These are phyloP conservation scores for Selenia dentaria DNA, from an alignment of 2,888 invertebrate species.

Conservation along the genomic window DNA sequence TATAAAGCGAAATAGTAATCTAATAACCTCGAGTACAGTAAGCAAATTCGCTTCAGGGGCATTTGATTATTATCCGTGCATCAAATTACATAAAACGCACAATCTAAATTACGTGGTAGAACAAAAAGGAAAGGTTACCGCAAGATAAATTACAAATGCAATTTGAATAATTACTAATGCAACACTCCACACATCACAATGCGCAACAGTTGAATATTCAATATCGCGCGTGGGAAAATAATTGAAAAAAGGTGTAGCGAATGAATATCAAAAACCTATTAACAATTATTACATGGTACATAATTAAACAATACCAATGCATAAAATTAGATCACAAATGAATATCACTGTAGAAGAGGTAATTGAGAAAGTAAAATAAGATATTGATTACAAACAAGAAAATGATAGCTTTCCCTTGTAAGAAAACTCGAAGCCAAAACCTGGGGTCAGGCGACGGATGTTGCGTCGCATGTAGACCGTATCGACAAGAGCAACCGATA, in stretches of 20 bases:
- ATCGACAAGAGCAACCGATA: conserved; percentile 74
- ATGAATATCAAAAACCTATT: conserved; percentile 36
- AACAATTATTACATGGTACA: conserved; percentile 44
- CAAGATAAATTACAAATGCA: conserved; percentile 50
- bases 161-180: conserved; percentile 69
- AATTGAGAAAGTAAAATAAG: conserved; percentile 25
- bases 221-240: conserved; percentile 65
- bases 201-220: conserved; percentile 60
- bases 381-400: conserved; percentile 42
- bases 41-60: conserved; percentile 16
- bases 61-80: conserved; percentile 29
- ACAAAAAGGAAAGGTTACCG: conserved; percentile 55
- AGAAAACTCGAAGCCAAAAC: conserved; percentile 58
- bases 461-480: conserved; percentile 75
- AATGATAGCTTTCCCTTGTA: conserved; percentile 47
- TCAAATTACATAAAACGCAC: conserved; percentile 30
- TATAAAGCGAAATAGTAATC: background rate
- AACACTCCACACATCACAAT: conserved; percentile 49
- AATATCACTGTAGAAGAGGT: conserved; percentile 1
- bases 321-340: background rate
- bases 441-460: conserved; percentile 69
- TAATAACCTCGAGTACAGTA: conserved; percentile 9
- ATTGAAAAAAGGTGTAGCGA: conserved; percentile 53
- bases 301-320: conserved; percentile 39
- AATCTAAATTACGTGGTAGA: conserved; percentile 52